Conservation (phyloP, 2,797 vertebrate species). For the Hippocampus kuda region DNA sequence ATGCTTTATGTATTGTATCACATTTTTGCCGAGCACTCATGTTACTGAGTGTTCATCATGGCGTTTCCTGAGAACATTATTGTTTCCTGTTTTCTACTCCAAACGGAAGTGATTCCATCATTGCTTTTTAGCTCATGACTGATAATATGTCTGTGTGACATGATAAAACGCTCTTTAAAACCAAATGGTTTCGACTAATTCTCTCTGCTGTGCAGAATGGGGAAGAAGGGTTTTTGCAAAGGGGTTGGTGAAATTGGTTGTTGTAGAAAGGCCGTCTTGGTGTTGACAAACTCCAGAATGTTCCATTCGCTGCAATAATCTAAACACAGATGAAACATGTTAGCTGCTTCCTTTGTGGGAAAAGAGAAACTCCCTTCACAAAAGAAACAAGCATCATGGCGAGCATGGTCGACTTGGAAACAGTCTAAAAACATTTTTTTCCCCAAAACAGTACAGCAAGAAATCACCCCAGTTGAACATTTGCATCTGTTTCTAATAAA, state of each 20-base stretch:
- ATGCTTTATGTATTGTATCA: too few species aligned
- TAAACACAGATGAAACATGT: slow-evolving; percentile 42
- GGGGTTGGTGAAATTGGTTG: neutral
- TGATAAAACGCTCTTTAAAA: neutral
- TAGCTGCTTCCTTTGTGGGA: slow-evolving; percentile 26
- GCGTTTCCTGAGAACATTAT: neutral
- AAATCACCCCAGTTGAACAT: too few species aligned
- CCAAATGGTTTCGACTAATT: neutral
- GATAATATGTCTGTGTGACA: neutral
- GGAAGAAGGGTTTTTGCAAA: neutral
- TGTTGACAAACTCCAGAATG: slow-evolving; percentile 26
- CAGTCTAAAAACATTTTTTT: too few species aligned
- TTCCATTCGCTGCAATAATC: slow-evolving; percentile 40
- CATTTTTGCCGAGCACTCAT: neutral
- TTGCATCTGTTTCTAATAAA: too few species aligned
- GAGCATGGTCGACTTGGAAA: neutral
- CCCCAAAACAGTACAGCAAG: too few species aligned
- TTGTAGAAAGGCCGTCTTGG: neutral
- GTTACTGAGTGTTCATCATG: neutral
- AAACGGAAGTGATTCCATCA: neutral
- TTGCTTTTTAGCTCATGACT: neutral
- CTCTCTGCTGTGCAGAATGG: neutral
- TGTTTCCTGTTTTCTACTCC: neutral
- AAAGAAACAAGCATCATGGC: neutral
- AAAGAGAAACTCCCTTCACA: neutral